A percentile compares a stretch with the other conserved stretches of the same genome.
Conservation (phyloP, 2,797 vertebrate genomes). For the Lophius americanus region DNA sequence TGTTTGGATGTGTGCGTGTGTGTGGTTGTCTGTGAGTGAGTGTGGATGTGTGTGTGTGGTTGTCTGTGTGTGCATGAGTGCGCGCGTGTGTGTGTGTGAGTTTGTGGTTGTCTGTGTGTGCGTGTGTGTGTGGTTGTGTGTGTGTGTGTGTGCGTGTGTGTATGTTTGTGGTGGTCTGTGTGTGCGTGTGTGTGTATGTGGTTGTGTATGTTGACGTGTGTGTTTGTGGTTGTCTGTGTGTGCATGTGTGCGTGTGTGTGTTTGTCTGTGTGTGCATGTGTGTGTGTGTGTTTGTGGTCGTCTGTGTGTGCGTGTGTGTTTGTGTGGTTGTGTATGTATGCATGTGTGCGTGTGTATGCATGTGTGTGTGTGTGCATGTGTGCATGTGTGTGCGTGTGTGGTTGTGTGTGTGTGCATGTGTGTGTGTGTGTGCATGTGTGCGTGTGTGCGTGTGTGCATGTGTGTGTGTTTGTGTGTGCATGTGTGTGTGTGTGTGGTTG, state of each 20-base stretch:
- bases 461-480: slow-evolving; percentile 9
- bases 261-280: no score
- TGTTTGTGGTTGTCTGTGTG: no score
- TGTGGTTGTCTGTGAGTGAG: no score
- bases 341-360: no score
- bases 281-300: neutral
- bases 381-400: slow-evolving; percentile 12
- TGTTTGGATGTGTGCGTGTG: slow-evolving; percentile 16
- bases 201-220: no score
- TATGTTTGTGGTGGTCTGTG: no score
- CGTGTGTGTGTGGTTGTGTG: neutral
- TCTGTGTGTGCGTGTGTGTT: slow-evolving; percentile 24
- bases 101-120: slow-evolving; percentile 23
- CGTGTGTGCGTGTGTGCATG: neutral
- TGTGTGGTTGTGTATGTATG: slow-evolving; percentile 13
- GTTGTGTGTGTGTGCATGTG: slow-evolving; percentile 22
- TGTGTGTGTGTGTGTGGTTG: slow-evolving; percentile 18
- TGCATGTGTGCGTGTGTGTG: no score
- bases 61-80: slow-evolving; percentile 12
- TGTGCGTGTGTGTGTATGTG: no score
- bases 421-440: slow-evolving; percentile 11
- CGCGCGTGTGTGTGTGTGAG: slow-evolving; percentile 16
- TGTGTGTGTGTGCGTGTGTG: no score
- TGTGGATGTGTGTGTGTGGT: slow-evolving; percentile 10
- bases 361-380: slow-evolving; percentile 21